A percentile compares a stretch with the other conserved stretches of the same genome.
Conservation (phyloP, 2,797 vertebrate species). For the Acestrorhynchus altus region DNA sequence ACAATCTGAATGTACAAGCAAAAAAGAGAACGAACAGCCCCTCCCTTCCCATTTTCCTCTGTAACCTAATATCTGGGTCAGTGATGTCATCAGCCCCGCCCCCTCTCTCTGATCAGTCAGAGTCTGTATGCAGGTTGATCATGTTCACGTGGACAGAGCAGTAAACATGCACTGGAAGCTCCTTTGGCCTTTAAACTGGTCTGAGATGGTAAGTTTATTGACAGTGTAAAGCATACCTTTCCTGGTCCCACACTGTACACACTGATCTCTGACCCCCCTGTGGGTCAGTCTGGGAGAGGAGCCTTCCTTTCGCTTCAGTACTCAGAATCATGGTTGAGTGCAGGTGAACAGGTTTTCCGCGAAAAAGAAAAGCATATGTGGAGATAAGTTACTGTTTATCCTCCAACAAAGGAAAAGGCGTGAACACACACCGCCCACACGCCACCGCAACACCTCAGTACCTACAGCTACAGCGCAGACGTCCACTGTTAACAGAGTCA, state of each 20-base stretch:
- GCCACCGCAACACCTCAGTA: neutral
- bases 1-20: no score
- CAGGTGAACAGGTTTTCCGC: conserved; percentile 29
- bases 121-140: no score
- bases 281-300: neutral
- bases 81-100: no score
- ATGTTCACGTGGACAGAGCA: no score
- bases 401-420: conserved; percentile 19
- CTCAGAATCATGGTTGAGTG: conserved; percentile 18
- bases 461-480: neutral
- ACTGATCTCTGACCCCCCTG: neutral
- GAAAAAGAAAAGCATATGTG: conserved; percentile 10
- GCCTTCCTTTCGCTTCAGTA: conserved; percentile 23
- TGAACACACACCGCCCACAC: conserved; percentile 20
- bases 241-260: neutral
- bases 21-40: no score
- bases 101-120: no score
- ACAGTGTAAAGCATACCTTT: neutral
- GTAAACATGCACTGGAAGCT: no score
- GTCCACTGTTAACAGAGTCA: neutral
- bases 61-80: no score
- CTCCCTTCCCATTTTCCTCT: no score
- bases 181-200: no score
- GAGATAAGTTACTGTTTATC: conserved; percentile 44
- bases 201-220: no score